phyloP scores from a whole-genome alignment of 2,888 invertebrate genomes.

The Caenorhabditis drosophilae region DNA sequence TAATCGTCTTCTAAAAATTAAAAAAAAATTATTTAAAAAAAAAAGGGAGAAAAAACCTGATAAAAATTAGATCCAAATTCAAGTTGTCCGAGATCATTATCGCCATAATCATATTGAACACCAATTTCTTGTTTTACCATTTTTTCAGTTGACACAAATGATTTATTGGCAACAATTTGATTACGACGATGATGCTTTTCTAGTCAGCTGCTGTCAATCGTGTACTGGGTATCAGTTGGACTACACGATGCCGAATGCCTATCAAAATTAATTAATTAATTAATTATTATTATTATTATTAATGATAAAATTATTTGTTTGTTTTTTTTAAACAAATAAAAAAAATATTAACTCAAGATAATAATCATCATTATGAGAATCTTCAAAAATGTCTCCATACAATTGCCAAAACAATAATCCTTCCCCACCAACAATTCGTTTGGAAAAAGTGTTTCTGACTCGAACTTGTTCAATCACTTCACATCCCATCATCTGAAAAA shows the following conservation, averaged over 20 bases:
- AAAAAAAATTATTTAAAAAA: no score
- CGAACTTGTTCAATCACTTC: constrained; percentile 61
- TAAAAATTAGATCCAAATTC: no score
- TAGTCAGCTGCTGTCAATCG: constrained; percentile 40
- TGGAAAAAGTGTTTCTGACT: constrained; percentile 48
- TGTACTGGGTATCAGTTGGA: constrained; percentile 36
- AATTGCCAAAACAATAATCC: constrained; percentile 55
- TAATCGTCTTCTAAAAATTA: no score
- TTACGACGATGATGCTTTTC: constrained; percentile 30
- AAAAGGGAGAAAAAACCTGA: no score
- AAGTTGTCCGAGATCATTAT: no score
- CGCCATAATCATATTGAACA: background rate
- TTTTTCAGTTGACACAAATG: no score
- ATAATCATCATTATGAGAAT: constrained; percentile 17
- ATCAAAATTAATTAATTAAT: background rate
- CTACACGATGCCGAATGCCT: constrained; percentile 50
- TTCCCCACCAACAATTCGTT: constrained; percentile 16
- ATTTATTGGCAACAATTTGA: no score
- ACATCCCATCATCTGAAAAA: constrained; percentile 52
- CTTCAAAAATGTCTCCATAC: constrained; percentile 64
- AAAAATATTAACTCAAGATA: constrained; percentile 14
- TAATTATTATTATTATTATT: background rate
- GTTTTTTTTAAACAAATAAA: no score
- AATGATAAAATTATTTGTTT: constrained; percentile 1
- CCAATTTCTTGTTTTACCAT: no score